These are phyloP conservation scores for Mirza zaza DNA, from an alignment of 2,113 vertebrate genomes.

Conservation along the genomic window DNA sequence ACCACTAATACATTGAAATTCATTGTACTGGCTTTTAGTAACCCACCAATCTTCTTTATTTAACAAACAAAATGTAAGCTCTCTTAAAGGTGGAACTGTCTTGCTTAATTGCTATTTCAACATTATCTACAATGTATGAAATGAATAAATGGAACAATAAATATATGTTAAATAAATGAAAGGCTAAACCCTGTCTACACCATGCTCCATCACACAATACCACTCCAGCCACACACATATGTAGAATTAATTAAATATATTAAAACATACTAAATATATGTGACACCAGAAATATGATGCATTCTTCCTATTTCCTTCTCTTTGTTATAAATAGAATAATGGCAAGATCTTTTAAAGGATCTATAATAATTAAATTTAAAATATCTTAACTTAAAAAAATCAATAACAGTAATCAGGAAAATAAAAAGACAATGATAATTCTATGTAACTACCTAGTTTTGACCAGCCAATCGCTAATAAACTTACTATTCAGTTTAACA, in stretches of 20 bases:
- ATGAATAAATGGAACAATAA: not conserved
- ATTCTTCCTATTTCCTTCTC: not conserved
- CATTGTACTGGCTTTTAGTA: not conserved
- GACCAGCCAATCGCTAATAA: not conserved
- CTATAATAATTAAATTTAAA: not conserved
- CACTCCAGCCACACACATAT: not conserved
- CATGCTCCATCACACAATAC: not conserved
- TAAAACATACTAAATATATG: not conserved
- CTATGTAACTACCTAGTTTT: not conserved
- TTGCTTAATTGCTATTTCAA: not conserved
- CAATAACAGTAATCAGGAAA: not conserved
- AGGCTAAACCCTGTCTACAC: not conserved
- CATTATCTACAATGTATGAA: not conserved
- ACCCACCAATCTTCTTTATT: not conserved
- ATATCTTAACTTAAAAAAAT: constrained; percentile 12
- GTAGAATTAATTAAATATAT: not conserved
- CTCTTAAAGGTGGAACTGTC: not conserved
- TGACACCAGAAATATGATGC: not conserved
- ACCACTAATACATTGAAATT: not conserved
- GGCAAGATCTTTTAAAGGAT: not conserved
- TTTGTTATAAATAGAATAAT: not conserved
- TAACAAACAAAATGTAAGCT: not conserved
- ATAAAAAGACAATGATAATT: not conserved
- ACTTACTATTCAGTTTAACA: not conserved
- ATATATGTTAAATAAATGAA: not conserved